Evolutionary conservation across 2,113 vertebrate species (phyloP), one percentile per base, ranked within the genome.

Genomic region (Lepus americanus): DNA sequence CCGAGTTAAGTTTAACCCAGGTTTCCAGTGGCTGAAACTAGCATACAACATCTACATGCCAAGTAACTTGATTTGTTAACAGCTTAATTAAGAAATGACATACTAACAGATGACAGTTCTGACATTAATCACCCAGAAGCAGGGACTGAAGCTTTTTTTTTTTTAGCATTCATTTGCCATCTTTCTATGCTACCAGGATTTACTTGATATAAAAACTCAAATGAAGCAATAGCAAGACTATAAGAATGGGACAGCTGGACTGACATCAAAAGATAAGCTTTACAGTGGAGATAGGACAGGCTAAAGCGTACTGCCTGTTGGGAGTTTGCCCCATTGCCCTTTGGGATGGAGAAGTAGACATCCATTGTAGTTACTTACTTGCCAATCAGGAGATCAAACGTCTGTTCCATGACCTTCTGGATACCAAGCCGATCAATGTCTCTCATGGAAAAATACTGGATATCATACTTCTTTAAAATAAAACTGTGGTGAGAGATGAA

Each of bases 391-490:
- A 98, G 98, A 95, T 99, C 99, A 53, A 99, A 97, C 14, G 99
- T 99, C 96, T 98, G 99, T 97, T 99, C 99, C 99, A 99, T 99
- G 94, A 99, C 99, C 96, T 99, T 99, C 74, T 99, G 99, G 96
- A 99, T 99, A 96, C 99, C 99, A 77, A 99, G 98, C 94, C 98
- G 98, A 98, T 99, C 99, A 8, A 99, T 99, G 55, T 99, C 99
- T 92, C 99, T 99, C 99, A 99, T 99, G 89, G 99, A 99, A 98
- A 99, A 99, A 98, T 99, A 99, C 92, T 99, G 99, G 97, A 99
- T 99, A 59, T 99, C 99, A 82, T 99, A 98, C 73, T 98, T 99
- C 98, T 99, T 99, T 97, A 99, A 97, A 98, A 99, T 99, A 93
- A 99, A 98, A 97, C 99, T 99, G 98, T 73, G 29, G 67, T 73